A percentile compares a stretch with the other conserved stretches of the same genome.
Conservation (phyloP, 2,888 invertebrate species). For the Cheilosia variabilis region DNA sequence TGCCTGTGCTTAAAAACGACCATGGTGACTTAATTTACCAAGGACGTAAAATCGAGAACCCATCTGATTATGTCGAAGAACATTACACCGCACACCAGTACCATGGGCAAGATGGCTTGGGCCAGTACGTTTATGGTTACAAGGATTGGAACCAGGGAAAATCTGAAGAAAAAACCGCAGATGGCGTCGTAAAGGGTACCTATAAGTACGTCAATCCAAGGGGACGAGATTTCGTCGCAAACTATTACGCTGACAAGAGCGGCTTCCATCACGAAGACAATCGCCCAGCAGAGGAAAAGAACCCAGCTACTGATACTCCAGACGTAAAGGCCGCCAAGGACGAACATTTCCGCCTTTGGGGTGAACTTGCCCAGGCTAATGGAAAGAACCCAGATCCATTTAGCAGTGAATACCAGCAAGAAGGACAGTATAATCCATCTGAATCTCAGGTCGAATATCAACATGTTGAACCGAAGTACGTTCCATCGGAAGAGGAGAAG, state of each 20-base stretch:
- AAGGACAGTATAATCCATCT: slow-evolving; percentile 79
- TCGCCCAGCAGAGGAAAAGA: slow-evolving; percentile 86
- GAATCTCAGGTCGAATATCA: slow-evolving; percentile 80
- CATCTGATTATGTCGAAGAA: slow-evolving; percentile 88
- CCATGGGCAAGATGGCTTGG: slow-evolving; percentile 89
- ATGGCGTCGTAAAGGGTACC: slow-evolving; percentile 89
- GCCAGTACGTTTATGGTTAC: slow-evolving; percentile 90
- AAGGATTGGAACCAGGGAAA: slow-evolving; percentile 89
- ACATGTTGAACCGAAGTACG: slow-evolving; percentile 81
- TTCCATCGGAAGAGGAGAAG: slow-evolving; percentile 84
- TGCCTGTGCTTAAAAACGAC: slow-evolving; percentile 82
- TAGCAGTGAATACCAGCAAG: slow-evolving; percentile 81
- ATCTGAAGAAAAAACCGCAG: slow-evolving; percentile 88
- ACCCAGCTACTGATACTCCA: slow-evolving; percentile 88
- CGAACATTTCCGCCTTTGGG: slow-evolving; percentile 88
- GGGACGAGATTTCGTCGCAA: slow-evolving; percentile 82
- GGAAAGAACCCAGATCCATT: slow-evolving; percentile 84
- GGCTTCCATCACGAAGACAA: slow-evolving; percentile 93
- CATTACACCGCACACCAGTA: slow-evolving; percentile 89
- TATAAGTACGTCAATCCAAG: slow-evolving; percentile 88
- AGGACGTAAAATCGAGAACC: slow-evolving; percentile 87
- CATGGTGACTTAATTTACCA: slow-evolving; percentile 82
- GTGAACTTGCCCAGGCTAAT: slow-evolving; percentile 86
- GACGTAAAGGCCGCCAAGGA: slow-evolving; percentile 89
- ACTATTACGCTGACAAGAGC: slow-evolving; percentile 89